Conservation (phyloP, 2,113 vertebrate genomes). For the Etheostoma cragini region DNA sequence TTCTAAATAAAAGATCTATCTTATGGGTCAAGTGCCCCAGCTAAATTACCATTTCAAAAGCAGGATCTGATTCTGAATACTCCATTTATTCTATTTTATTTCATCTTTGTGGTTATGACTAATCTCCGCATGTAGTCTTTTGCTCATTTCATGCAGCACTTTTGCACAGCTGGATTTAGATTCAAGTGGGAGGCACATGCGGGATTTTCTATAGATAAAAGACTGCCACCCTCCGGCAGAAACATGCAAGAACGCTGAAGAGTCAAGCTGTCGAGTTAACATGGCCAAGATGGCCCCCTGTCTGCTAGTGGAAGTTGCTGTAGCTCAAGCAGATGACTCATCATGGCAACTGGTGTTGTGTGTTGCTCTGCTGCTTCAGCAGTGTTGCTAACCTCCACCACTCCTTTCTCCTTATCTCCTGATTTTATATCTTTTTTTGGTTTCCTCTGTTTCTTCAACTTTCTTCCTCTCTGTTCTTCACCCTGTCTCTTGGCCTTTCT, state of each 20-base stretch:
- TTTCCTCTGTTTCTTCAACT: not conserved
- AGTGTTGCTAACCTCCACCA: conserved; percentile 35
- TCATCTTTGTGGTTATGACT: not conserved
- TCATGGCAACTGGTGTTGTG: conserved; percentile 44
- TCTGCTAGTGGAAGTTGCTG: conserved; percentile 43
- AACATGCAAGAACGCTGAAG: conserved; percentile 8
- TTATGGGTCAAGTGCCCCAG: not conserved
- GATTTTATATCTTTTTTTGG: not conserved
- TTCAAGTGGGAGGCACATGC: not conserved
- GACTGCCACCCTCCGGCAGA: conserved; percentile 26
- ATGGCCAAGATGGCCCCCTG: conserved; percentile 43
- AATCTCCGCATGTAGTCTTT: not conserved
- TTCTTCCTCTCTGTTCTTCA: not conserved
- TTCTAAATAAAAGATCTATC: not conserved
- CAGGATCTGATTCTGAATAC: not conserved
- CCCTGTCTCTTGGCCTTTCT: not conserved
- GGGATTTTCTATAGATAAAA: conserved; percentile 9
- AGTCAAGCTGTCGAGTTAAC: conserved; percentile 32
- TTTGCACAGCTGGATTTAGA: conserved; percentile 17
- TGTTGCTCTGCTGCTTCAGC: conserved; percentile 47
- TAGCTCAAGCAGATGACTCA: conserved; percentile 63
- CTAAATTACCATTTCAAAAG: not conserved
- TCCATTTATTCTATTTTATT: conserved; percentile 5
- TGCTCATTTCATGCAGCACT: conserved; percentile 2
- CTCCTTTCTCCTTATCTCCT: conserved; percentile 15